Conservation (phyloP, 2,888 invertebrate species). For the Lapara coniferarum region DNA sequence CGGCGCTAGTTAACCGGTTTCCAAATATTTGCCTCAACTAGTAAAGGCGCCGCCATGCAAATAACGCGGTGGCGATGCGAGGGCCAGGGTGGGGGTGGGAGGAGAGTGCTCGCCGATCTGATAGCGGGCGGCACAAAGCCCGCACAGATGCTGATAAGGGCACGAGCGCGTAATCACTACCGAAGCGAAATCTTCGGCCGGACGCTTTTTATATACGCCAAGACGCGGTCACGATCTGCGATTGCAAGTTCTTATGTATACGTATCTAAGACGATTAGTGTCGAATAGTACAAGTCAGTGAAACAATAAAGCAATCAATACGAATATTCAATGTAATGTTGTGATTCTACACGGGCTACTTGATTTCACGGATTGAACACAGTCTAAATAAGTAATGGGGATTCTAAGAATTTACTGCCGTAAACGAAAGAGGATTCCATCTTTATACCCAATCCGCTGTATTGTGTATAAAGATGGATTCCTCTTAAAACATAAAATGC, state of each 20-base stretch:
- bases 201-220: constrained; percentile 55
- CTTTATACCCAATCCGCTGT: background rate
- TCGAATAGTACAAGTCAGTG: too few species aligned
- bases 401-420: constrained; percentile 8
- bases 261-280: background rate
- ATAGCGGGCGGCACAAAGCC: constrained; percentile 67
- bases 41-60: constrained; percentile 75
- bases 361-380: background rate
- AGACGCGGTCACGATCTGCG: constrained; percentile 30
- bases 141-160: constrained; percentile 70
- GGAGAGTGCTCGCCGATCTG: constrained; percentile 61
- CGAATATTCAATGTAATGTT: background rate
- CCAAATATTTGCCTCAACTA: constrained; percentile 75
- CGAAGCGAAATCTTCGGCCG: constrained; percentile 51
- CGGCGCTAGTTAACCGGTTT: constrained; percentile 76
- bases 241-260: background rate
- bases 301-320: background rate
- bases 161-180: constrained; percentile 57
- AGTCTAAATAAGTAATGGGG: constrained; percentile 1
- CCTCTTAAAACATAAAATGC: constrained; percentile 7
- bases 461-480: too few species aligned
- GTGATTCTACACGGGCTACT: background rate
- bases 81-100: constrained; percentile 33
- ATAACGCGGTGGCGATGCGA: constrained; percentile 59
- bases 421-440: background rate